Evolutionary conservation across 2,797 vertebrate species (phyloP).

Genomic region (Sebastes variabilis): DNA sequence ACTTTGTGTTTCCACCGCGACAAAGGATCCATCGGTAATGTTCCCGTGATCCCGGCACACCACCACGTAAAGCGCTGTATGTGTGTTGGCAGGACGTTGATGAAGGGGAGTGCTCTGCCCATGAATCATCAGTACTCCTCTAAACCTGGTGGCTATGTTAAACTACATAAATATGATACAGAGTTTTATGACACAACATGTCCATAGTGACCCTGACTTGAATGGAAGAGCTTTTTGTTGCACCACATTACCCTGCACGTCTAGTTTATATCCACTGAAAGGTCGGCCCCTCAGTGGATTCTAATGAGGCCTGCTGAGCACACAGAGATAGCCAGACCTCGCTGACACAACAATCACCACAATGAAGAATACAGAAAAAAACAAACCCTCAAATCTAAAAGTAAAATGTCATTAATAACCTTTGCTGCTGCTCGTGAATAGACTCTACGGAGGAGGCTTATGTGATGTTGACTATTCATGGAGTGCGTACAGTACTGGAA

Average conservation of each 20-base stretch:
- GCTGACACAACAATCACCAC: neutral
- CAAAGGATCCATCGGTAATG: too few species aligned
- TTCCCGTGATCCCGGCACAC: too few species aligned
- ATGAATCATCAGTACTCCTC: neutral
- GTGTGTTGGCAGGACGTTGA: neutral
- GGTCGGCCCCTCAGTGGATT: neutral
- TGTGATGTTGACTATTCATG: neutral
- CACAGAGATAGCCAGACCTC: neutral
- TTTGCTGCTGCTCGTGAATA: neutral
- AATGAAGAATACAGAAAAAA: neutral
- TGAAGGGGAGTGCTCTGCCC: neutral
- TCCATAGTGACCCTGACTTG: neutral
- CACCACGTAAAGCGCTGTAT: neutral
- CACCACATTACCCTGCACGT: neutral
- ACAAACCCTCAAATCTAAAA: neutral
- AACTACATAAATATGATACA: neutral
- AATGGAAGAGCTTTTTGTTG: neutral
- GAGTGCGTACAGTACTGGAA: neutral
- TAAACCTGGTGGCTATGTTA: neutral
- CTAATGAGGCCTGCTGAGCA: neutral
- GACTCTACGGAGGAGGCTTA: neutral
- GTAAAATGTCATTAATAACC: neutral
- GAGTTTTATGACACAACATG: too few species aligned
- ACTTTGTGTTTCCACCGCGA: too few species aligned
- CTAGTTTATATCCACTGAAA: neutral